These are phyloP conservation scores for Ceramica pisi DNA, from an alignment of 2,888 invertebrate genomes.

Conservation along the genomic window DNA sequence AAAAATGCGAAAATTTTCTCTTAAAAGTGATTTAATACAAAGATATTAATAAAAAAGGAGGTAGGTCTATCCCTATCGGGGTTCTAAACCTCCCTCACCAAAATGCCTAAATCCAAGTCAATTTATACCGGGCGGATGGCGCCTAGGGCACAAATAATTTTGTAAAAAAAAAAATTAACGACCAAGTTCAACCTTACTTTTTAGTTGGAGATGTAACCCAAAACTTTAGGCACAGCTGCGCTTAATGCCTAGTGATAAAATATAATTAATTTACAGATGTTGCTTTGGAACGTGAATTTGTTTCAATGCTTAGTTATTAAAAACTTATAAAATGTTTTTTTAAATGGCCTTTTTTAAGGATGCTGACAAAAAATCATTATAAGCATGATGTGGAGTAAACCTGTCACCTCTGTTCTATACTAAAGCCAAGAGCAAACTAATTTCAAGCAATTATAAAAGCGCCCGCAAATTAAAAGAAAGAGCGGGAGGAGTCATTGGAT, in stretches of 20 bases:
- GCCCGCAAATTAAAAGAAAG: too few relatives aligned
- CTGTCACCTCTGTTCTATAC: too few relatives aligned
- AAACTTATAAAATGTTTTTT: background rate
- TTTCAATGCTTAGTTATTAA: slow-evolving; percentile 10
- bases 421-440: too few relatives aligned
- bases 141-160: slow-evolving; percentile 10
- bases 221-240: slow-evolving; percentile 43
- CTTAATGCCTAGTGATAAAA: slow-evolving; percentile 31
- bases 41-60: background rate
- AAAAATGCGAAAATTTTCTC: too few relatives aligned
- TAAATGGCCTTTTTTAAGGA: too few relatives aligned
- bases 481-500: too few relatives aligned
- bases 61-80: background rate
- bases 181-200: background rate
- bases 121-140: background rate
- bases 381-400: too few relatives aligned
- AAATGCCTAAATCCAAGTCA: slow-evolving; percentile 6
- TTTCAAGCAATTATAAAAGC: too few relatives aligned
- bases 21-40: too few relatives aligned
- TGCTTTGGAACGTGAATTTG: background rate
- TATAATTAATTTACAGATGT: slow-evolving; percentile 14
- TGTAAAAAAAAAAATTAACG: background rate
- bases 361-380: too few relatives aligned
- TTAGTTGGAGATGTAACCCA: slow-evolving; percentile 10
- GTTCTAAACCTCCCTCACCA: background rate